Base-by-base conservation (phyloP, 2,113 vertebrate genomes). In the Fulmarus glacialis region DNA sequence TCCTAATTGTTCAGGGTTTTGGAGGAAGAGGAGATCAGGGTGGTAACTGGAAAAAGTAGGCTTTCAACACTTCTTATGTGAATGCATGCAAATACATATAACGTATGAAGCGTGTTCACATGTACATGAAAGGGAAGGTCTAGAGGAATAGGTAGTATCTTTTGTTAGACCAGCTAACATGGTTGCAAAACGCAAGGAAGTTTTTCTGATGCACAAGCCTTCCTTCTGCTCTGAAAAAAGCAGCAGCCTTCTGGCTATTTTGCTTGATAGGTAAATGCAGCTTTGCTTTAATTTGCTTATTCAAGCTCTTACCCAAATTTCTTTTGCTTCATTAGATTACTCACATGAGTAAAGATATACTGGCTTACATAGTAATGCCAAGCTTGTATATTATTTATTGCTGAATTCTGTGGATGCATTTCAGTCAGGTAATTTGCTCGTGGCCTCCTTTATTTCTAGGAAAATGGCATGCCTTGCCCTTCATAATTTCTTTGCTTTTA, bases 401-500 rank as follows among this genome's bases (percentile, higher is more conserved):
- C 58, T 64, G 74, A 82, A 64, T 87, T 93, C 52, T 58, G 66
- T 75, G 84, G 70, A 70, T 84, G 66, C 38, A 22, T 88, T 96
- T 92, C 2, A 11, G 32, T 45, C 0, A 0, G 40, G 32, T 52
- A 82, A 87, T 82, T 92, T 93, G 52, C 52, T 95, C 0, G 2
- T 14, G 23, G 64, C 64, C 91, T 92, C 77, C 77, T 95, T 92
- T 93, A 92, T 97, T 96, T 96, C 97, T 88, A 89, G 81, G 87
- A 87, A 96, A 96, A 95, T 88, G 81, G 78, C 89, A 96, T 82
- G 93, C 84, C 50, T 82, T 96, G 87, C 89, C 93, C 93, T 96
- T 97, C 73, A 40, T 95, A 74, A 93, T 96, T 94, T 95, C 91
- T 93, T 89, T 87, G 73, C 91, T 96, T 96, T 94, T 97, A 95